phyloP scores from a whole-genome alignment of 2,113 vertebrate species.

The Plestiodon gilberti region DNA sequence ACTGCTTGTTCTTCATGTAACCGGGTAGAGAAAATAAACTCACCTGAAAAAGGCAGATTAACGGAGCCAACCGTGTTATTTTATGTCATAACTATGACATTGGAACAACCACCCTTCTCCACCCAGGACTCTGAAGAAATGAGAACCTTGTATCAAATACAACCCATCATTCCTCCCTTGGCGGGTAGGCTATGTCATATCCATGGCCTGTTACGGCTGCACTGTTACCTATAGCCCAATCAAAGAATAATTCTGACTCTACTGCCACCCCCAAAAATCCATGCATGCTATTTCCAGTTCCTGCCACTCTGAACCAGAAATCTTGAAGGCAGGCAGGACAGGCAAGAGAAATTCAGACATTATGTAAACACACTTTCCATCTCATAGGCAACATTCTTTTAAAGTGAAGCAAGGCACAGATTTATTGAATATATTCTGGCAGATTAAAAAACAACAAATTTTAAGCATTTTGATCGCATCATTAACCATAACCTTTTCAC shows the following conservation, averaged over 20 bases:
- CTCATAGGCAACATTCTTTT: background rate
- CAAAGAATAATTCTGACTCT: background rate
- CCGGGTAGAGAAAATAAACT: background rate
- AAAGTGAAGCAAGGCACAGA: conserved; percentile 21
- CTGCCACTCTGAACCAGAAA: background rate
- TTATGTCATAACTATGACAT: background rate
- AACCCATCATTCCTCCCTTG: background rate
- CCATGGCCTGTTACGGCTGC: background rate
- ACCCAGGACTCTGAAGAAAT: background rate
- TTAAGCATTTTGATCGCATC: background rate
- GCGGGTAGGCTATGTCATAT: background rate
- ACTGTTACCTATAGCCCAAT: background rate
- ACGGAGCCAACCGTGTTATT: background rate
- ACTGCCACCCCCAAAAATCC: background rate
- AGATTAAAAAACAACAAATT: background rate
- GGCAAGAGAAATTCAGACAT: background rate
- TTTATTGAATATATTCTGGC: conserved; percentile 13
- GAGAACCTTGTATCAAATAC: background rate
- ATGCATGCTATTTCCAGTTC: background rate
- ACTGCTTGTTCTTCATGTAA: background rate
- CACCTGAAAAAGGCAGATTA: background rate
- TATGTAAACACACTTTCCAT: background rate
- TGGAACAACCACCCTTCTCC: background rate
- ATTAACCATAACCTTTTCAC: conserved; percentile 14
- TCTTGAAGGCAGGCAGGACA: background rate